These are phyloP conservation scores for Drosophila sturtevanti DNA, from an alignment of 1,140 invertebrate species.

Conservation along the genomic window DNA sequence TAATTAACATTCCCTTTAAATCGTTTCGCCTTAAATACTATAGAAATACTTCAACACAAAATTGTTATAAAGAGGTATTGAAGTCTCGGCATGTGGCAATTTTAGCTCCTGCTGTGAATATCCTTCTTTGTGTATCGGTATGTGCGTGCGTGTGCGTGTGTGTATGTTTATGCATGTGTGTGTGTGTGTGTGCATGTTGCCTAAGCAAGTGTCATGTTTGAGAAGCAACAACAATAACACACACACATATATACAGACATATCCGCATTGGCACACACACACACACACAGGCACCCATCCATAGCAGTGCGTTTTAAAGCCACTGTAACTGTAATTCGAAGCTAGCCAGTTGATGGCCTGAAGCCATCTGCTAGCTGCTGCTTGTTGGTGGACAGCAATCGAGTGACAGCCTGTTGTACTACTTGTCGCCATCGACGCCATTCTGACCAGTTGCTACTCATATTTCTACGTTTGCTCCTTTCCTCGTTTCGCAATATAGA, in stretches of 20 bases:
- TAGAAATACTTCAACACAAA: not conserved
- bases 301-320: slow-evolving; percentile 58
- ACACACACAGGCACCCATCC: slow-evolving; percentile 16
- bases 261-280: not conserved
- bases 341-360: slow-evolving; percentile 45
- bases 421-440: slow-evolving; percentile 46
- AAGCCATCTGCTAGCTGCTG: slow-evolving; percentile 47
- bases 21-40: not conserved
- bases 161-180: not conserved
- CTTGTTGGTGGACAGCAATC: slow-evolving; percentile 24
- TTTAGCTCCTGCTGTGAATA: not conserved
- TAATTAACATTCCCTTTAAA: not conserved
- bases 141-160: not conserved
- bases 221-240: slow-evolving; percentile 49
- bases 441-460: slow-evolving; percentile 50
- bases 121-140: not conserved
- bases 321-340: slow-evolving; percentile 70
- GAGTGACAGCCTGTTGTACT: slow-evolving; percentile 28
- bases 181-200: slow-evolving; percentile 14
- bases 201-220: slow-evolving; percentile 63
- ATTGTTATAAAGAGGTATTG: slow-evolving; percentile 2
- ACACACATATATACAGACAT: not conserved
- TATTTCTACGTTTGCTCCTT: slow-evolving; percentile 54
- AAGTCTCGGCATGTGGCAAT: not conserved
- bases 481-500: slow-evolving; percentile 23